These are phyloP conservation scores for Oenanthe melanoleuca DNA, from an alignment of 2,113 vertebrate species.

Conservation along the genomic window DNA sequence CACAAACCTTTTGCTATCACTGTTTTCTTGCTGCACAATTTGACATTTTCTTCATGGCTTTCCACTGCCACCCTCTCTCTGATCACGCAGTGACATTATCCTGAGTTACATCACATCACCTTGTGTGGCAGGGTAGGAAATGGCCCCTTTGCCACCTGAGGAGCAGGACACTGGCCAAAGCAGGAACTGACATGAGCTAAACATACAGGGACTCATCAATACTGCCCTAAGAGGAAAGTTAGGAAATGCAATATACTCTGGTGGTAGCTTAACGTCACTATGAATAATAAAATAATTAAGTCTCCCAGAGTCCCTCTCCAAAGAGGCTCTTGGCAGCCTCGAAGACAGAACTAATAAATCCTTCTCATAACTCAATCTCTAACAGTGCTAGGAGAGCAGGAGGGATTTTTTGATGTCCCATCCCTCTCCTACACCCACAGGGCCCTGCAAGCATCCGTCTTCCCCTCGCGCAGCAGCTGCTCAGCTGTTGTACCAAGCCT, in stretches of 20 bases:
- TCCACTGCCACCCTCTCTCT: neutral
- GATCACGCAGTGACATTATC: neutral
- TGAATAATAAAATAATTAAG: slow-evolving; percentile 16
- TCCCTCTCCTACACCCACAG: neutral
- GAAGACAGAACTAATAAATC: slow-evolving; percentile 32
- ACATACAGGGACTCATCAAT: neutral
- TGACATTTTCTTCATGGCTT: neutral
- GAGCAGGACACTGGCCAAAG: neutral
- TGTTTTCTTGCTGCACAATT: neutral
- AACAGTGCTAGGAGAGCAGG: neutral
- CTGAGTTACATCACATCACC: neutral
- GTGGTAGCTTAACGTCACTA: neutral
- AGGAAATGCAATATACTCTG: neutral
- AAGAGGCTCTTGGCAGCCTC: slow-evolving; percentile 26
- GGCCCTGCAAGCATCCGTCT: neutral
- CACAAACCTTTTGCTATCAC: neutral
- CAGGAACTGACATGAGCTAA: accelerated
- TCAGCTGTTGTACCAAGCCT: neutral
- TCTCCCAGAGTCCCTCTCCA: slow-evolving; percentile 1
- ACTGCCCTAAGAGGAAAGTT: neutral
- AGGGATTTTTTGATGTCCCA: neutral
- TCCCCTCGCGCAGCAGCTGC: neutral
- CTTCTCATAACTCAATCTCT: slow-evolving; percentile 16
- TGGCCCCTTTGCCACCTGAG: neutral
- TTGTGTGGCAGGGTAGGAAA: neutral